These are phyloP conservation scores for Corythornis vintsioides DNA, from an alignment of 2,113 vertebrate genomes.

Conservation along the genomic window DNA sequence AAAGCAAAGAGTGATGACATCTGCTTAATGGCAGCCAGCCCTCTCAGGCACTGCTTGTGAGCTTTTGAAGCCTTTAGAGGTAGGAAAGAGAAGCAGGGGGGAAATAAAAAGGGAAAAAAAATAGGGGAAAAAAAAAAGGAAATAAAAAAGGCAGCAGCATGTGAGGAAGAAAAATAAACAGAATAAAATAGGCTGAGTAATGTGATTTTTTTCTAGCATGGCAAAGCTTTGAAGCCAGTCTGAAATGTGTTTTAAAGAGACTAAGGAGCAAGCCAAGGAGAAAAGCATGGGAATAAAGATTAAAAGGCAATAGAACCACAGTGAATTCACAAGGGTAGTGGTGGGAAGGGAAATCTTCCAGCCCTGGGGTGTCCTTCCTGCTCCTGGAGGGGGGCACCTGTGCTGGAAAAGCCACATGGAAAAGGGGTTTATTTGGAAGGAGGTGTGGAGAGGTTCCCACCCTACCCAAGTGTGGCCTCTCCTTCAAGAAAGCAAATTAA, in stretches of 20 bases:
- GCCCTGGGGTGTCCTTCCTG: background rate
- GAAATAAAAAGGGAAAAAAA: no score
- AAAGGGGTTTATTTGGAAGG: background rate
- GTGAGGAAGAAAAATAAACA: background rate
- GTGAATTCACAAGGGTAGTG: background rate
- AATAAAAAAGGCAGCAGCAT: background rate
- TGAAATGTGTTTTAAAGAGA: background rate
- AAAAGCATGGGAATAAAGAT: background rate
- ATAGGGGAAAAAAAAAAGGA: background rate
- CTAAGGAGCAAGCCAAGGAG: background rate
- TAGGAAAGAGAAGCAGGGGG: background rate
- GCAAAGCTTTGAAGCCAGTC: background rate
- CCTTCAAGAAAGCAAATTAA: background rate
- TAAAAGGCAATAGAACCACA: background rate
- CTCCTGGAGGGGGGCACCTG: background rate
- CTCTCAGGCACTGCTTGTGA: background rate
- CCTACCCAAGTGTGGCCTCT: fast-evolving
- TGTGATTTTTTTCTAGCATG: background rate
- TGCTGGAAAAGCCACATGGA: background rate
- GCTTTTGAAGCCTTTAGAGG: background rate
- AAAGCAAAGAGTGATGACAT: background rate
- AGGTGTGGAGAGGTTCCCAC: background rate
- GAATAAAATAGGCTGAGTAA: background rate
- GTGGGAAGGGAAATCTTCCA: background rate
- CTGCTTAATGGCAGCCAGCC: background rate